Evolutionary conservation across 2,113 vertebrate species (phyloP), one percentile per base, ranked within the genome.

Genomic region (Lanius ludovicianus): DNA sequence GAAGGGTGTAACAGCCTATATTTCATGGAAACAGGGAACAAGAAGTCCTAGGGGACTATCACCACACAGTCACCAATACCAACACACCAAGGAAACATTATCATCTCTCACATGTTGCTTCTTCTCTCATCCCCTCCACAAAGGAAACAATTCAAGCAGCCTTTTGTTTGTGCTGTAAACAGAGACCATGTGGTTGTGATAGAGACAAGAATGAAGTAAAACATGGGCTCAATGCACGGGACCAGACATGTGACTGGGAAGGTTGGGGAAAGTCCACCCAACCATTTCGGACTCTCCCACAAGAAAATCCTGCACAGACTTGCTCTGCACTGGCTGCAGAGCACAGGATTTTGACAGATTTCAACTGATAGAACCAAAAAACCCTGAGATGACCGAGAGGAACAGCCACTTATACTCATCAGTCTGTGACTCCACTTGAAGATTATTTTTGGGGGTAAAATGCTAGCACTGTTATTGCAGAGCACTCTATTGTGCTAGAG

Each of bases 191-290:
- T 15, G 42, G 63, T 12, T 57, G 11, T 13, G 16, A 68, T 0
- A 52, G 33, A 33, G 33, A 60, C 25, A 89, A 82, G 56, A 93
- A 89, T 7, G 10, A 91, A 71, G 56, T 22, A 25, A 87, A 84
- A 46, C 0, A 0, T 11, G 18, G 10, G 21, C 31, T 27, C 33
- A 28, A 37, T 8, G 16, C 80, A 81, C 0, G 0, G 57, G 47
- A 55, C n/a, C 69, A 65, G n/a, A 28, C 37, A 49, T 0, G 7
- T 33, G 39, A 93, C 31, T 70, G 35, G 73, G 22, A 87, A 77
- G 27, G 3, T 9, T 25, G 7, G 20, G 13, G 14, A 4, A 87
- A 78, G 73, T 30, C 56, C 84, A 67, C 1, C 1, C 19, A 65
- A 55, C 10, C 42, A 15, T 57, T 77, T 55, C 77, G 67, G 42